phyloP scores from a whole-genome alignment of 2,113 vertebrate species.

The Platichthys flesus region DNA sequence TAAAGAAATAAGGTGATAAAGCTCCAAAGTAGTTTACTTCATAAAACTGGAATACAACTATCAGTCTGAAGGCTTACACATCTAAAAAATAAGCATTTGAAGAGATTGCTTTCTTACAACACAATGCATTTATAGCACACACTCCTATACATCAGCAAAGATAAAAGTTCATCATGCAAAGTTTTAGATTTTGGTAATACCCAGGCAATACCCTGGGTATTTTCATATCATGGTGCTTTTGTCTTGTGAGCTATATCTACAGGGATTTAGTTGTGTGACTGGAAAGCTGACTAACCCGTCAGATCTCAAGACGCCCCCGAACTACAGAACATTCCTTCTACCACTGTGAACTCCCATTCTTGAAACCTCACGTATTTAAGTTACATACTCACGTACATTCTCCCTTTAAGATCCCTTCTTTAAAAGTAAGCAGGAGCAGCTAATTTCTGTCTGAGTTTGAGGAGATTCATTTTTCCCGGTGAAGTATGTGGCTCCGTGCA shows the following conservation, averaged over 20 bases:
- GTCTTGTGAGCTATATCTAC: too few relatives aligned
- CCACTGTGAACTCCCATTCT: neutral
- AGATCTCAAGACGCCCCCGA: constrained; percentile 20
- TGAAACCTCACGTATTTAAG: too few relatives aligned
- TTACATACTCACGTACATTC: constrained; percentile 50
- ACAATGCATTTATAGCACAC: too few relatives aligned
- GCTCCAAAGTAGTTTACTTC: neutral
- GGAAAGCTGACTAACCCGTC: neutral
- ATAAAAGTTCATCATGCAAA: too few relatives aligned
- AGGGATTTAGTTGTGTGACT: too few relatives aligned
- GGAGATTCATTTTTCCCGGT: neutral
- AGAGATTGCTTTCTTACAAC: too few relatives aligned
- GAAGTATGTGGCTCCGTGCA: neutral
- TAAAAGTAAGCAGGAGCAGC: neutral
- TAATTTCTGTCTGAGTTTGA: neutral
- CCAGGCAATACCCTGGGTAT: too few relatives aligned
- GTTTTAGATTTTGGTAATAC: too few relatives aligned
- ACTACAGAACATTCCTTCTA: constrained; percentile 22
- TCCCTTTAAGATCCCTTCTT: neutral
- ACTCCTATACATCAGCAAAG: too few relatives aligned
- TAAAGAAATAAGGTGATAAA: neutral
- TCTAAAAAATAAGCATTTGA: too few relatives aligned
- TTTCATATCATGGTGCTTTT: too few relatives aligned
- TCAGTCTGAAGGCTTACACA: too few relatives aligned
- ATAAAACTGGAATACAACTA: neutral